These are phyloP conservation scores for Junonia oenone DNA, from an alignment of 2,888 invertebrate species.

Conservation along the genomic window DNA sequence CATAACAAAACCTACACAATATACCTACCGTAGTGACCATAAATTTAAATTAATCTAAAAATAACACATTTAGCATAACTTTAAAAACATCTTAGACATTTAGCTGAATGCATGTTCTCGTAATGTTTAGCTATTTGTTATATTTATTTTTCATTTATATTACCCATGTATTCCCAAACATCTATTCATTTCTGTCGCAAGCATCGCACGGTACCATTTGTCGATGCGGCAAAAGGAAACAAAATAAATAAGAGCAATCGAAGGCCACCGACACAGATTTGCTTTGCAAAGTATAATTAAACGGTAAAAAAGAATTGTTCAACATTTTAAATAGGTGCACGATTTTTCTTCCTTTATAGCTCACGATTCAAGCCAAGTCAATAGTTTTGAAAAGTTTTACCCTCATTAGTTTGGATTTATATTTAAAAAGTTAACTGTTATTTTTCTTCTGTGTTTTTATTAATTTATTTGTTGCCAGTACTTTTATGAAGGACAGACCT, in stretches of 20 bases:
- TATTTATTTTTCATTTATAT: neutral
- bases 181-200: neutral
- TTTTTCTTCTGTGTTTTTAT: no score
- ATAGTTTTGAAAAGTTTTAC: neutral
- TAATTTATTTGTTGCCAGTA: no score
- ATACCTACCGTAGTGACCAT: no score
- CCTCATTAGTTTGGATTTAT: neutral
- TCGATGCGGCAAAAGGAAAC: neutral
- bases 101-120: no score
- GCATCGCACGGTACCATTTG: neutral
- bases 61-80: no score
- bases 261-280: slow-evolving; percentile 2
- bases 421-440: no score
- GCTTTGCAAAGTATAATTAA: slow-evolving; percentile 12
- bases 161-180: neutral
- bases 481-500: no score
- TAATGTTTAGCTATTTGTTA: no score
- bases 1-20: no score
- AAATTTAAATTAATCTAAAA: no score
- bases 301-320: slow-evolving; percentile 6
- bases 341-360: neutral
- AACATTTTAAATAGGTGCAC: neutral
- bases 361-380: neutral
- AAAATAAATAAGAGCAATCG: slow-evolving; percentile 11
- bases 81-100: neutral